Evolutionary conservation across 2,113 vertebrate species (phyloP).

Genomic region (Alexandromys fortis): DNA sequence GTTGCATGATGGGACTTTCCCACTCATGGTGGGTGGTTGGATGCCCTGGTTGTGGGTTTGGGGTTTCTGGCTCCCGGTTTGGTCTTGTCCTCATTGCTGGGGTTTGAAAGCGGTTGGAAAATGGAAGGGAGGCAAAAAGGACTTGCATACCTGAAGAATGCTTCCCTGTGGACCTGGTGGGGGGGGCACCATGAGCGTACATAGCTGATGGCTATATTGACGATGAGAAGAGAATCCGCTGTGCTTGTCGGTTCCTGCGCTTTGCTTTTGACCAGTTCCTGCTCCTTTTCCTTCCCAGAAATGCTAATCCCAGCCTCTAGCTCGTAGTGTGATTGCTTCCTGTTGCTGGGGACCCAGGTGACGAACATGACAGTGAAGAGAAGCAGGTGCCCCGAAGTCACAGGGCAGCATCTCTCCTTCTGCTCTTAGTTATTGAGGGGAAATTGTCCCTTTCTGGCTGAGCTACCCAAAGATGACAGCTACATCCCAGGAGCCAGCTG

Average conservation of each 20-base stretch:
- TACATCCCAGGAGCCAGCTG: background rate
- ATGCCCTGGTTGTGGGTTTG: fast-evolving
- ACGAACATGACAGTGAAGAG: background rate
- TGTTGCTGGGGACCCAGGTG: too few relatives aligned
- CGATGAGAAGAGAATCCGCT: fast-evolving
- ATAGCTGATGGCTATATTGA: too few relatives aligned
- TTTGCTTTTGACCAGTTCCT: background rate
- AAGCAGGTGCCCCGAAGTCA: background rate
- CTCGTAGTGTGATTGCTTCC: background rate
- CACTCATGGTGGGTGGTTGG: background rate
- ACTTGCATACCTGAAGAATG: fast-evolving
- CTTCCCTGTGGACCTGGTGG: background rate
- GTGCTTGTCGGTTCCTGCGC: background rate
- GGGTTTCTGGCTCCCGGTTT: background rate
- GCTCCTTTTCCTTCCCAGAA: fast-evolving
- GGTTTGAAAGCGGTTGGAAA: background rate
- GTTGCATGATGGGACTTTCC: background rate
- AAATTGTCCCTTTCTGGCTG: background rate
- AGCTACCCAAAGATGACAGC: background rate
- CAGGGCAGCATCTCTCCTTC: background rate
- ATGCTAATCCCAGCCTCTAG: background rate
- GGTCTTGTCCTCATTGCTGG: background rate
- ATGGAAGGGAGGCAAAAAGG: too few relatives aligned
- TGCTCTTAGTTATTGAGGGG: too few relatives aligned
- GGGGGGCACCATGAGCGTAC: fast-evolving